These are phyloP conservation scores for Bradypodion pumilum DNA, from an alignment of 2,797 vertebrate genomes.

Conservation along the genomic window DNA sequence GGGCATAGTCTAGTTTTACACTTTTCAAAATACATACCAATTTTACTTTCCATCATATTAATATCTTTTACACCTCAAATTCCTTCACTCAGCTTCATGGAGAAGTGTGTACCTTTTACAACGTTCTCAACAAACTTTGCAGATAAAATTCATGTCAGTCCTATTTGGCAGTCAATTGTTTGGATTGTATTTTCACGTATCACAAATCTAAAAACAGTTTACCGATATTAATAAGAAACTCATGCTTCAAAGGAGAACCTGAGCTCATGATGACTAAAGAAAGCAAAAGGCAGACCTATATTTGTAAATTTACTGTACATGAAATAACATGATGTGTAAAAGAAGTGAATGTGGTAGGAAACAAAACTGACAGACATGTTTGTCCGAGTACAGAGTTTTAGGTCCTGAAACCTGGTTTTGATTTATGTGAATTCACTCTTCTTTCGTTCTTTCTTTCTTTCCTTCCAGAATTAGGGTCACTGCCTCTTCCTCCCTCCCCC, in stretches of 20 bases:
- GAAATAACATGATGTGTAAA: not conserved
- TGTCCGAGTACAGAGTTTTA: not conserved
- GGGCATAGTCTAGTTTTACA: not conserved
- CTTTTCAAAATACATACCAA: not conserved
- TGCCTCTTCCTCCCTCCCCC: not conserved
- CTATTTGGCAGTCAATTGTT: no score
- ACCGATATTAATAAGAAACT: no score
- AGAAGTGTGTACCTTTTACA: not conserved
- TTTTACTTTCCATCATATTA: not conserved
- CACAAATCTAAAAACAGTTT: no score
- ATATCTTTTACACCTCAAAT: no score
- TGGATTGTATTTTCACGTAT: no score
- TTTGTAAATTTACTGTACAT: not conserved
- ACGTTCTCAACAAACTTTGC: not conserved
- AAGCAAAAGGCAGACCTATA: not conserved
- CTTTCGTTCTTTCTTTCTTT: no score
- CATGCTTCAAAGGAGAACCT: not conserved
- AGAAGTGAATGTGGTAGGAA: not conserved
- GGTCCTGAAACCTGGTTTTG: not conserved
- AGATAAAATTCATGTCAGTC: not conserved
- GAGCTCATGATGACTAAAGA: not conserved
- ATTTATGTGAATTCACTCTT: not conserved
- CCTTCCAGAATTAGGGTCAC: not conserved
- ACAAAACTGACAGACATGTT: not conserved
- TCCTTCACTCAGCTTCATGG: no score